Percentiles rank a stretch among this genome's conserved stretches.
phyloP scores from a whole-genome alignment of 1,140 invertebrate species.

The Harlomillsia oculata region DNA sequence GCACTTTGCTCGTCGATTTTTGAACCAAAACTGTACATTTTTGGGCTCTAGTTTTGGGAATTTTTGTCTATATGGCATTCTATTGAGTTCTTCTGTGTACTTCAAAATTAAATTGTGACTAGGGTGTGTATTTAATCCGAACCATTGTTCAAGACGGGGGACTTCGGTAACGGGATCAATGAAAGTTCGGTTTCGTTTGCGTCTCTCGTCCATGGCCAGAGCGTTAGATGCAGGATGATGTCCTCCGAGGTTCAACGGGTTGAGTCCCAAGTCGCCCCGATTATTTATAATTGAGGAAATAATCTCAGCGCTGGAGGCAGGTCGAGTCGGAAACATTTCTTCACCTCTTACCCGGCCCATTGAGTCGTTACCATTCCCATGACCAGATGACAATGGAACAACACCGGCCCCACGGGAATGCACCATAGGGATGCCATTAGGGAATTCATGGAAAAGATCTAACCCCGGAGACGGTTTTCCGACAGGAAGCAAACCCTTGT shows the following conservation, averaged over 20 bases:
- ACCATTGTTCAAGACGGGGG: constrained; percentile 90
- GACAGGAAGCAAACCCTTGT: neutral
- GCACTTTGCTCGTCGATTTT: constrained; percentile 89
- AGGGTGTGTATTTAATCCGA: constrained; percentile 92
- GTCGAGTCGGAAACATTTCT: constrained; percentile 20
- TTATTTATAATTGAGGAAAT: constrained; percentile 35
- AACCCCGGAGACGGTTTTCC: constrained; percentile 15
- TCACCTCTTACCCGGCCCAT: constrained; percentile 17
- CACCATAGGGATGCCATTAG: neutral
- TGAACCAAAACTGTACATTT: constrained; percentile 96
- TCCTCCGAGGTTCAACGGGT: constrained; percentile 34
- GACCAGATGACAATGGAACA: neutral
- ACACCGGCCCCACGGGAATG: neutral
- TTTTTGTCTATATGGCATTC: constrained; percentile 67
- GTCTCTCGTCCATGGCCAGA: constrained; percentile 57
- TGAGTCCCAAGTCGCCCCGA: constrained; percentile 45
- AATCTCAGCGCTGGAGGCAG: constrained; percentile 26
- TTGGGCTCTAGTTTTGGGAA: constrained; percentile 93
- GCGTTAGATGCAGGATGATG: constrained; percentile 34
- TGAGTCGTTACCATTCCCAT: constrained; percentile 11
- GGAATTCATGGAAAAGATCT: constrained; percentile 31
- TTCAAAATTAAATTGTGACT: constrained; percentile 92
- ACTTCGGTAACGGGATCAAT: constrained; percentile 98
- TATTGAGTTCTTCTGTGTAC: constrained; percentile 63
- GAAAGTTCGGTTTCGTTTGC: constrained; percentile 93